Evolutionary conservation across 2,888 invertebrate genomes (phyloP), one percentile per base, ranked within the genome.

Genomic region (Scaeva pyrastri): DNA sequence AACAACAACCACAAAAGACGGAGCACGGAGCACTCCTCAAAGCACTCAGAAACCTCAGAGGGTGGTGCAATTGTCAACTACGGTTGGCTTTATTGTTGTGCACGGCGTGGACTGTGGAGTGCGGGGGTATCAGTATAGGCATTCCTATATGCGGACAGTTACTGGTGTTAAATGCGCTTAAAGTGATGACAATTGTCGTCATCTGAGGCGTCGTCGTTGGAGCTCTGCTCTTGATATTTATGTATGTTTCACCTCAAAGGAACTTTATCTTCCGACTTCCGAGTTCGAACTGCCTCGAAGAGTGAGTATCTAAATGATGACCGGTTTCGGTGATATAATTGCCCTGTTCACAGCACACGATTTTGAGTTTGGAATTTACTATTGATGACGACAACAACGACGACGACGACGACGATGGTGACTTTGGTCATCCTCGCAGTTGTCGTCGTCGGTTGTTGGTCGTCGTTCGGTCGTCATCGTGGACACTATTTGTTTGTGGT

Each of bases 81-180:
- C 31, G 1, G 8, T 80, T 48, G 74, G 43, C 52, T 52, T 52
- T 26, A 7, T 14, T 21, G 16, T 16, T 21, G 26, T 52, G n/a
- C 7, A 52, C 23, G n/a, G n/a, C n/a, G n/a, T n/a, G n/a, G n/a
- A n/a, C n/a, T n/a, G 52, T 52, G 52, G 21, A 62, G 84, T 55
- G 31, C 31, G 48, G 70, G n/a, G n/a, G n/a, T n/a, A 36, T 14
- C 26, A 39, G 71, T 68, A 76, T 79, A n/a, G n/a, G 80, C 80
- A 71, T 31, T 31, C 31, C 31, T 31, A 31, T 66, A 56, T 85
- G 77, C 60, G 88, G 77, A 85, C 82, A 64, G 74, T 86, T 86
- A 86, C 82, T 86, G 86, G 86, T 86, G 77, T 86, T 74, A 82
- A 86, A 86, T 82, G 64, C 73, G 77, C 77, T 85, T 85, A 81